These are phyloP conservation scores for Brachyptera risi DNA, from an alignment of 2,888 invertebrate species.

Conservation along the genomic window DNA sequence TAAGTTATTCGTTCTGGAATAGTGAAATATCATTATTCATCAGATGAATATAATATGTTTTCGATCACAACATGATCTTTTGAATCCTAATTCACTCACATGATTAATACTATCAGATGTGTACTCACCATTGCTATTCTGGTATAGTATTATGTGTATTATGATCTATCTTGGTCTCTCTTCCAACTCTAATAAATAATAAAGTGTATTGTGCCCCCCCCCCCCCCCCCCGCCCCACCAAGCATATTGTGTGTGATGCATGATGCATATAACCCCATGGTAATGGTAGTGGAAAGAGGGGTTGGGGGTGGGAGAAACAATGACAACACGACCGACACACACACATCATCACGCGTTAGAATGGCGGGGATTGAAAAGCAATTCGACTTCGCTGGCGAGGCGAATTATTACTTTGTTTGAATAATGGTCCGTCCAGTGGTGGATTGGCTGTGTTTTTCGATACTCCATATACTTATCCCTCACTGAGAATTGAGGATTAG, in stretches of 20 bases:
- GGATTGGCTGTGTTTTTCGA: not conserved
- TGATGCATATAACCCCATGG: not conserved
- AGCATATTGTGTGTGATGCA: not conserved
- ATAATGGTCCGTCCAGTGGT: conserved; percentile 3
- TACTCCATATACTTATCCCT: too few relatives aligned
- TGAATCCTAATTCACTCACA: too few relatives aligned
- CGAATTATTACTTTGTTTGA: conserved; percentile 24
- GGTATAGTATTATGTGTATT: too few relatives aligned
- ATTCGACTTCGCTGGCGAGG: conserved; percentile 4
- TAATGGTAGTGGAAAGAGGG: not conserved
- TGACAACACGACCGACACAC: not conserved
- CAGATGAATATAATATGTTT: too few relatives aligned
- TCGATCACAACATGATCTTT: too few relatives aligned
- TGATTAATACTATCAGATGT: too few relatives aligned
- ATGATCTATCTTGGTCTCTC: conserved; percentile 8
- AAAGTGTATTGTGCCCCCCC: not conserved
- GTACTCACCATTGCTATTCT: too few relatives aligned
- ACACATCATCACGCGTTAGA: not conserved
- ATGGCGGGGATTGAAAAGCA: conserved; percentile 17
- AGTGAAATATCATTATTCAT: too few relatives aligned
- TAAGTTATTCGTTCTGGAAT: too few relatives aligned
- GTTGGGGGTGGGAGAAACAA: not conserved
- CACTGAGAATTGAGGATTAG: too few relatives aligned
- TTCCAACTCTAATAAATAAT: conserved; percentile 14
- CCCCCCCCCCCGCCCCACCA: not conserved